Conservation (phyloP, 2,888 invertebrate species). For the Gonocerus acuteangulatus region DNA sequence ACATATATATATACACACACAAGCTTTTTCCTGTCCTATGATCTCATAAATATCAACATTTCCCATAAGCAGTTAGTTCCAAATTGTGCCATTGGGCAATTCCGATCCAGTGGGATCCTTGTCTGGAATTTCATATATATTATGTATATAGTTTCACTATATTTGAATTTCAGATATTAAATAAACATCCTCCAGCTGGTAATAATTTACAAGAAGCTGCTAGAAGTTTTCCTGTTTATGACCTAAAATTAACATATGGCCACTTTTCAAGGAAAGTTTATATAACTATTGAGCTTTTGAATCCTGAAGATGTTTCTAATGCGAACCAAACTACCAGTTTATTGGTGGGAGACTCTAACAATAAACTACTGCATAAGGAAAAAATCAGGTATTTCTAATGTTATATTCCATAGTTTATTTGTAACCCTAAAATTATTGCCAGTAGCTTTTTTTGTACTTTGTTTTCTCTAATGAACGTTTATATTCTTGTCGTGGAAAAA, state of each 20-base stretch:
- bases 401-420: background rate
- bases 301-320: constrained; percentile 47
- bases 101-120: too few species aligned
- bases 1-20: too few species aligned
- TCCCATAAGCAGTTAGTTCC: too few species aligned
- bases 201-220: constrained; percentile 57
- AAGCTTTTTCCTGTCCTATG: too few species aligned
- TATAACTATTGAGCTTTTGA: constrained; percentile 46
- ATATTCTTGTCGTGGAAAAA: too few species aligned
- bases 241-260: constrained; percentile 42
- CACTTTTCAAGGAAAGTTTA: constrained; percentile 42
- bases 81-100: too few species aligned
- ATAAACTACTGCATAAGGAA: constrained; percentile 52
- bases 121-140: too few species aligned
- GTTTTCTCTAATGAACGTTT: too few species aligned
- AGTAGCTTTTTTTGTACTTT: background rate
- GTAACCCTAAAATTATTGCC: background rate
- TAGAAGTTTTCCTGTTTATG: constrained; percentile 56
- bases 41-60: too few species aligned
- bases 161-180: constrained; percentile 53
- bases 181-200: constrained; percentile 65
- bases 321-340: constrained; percentile 53
- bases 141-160: too few species aligned
- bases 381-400: constrained; percentile 49
- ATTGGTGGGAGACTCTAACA: constrained; percentile 58